These are phyloP conservation scores for Drosophila tanythrix DNA, from an alignment of 2,888 invertebrate species.

Conservation along the genomic window DNA sequence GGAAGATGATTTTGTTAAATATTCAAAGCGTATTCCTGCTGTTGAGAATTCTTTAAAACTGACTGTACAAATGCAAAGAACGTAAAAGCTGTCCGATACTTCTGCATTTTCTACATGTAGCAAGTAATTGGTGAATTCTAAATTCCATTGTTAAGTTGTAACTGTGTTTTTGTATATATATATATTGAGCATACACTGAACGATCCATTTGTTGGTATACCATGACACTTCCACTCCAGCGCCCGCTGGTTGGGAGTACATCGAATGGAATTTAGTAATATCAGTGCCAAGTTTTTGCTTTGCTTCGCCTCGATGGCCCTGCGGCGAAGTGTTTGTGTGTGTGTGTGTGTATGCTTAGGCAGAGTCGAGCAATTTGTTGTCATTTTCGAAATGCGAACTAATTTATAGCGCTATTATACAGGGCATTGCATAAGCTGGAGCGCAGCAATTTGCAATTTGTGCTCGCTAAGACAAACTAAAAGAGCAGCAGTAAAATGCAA, in stretches of 20 bases:
- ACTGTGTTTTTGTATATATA: neutral
- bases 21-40: neutral
- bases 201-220: constrained; percentile 32
- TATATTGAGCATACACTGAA: constrained; percentile 4
- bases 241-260: constrained; percentile 19
- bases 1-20: neutral
- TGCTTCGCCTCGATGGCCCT: constrained; percentile 33
- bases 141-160: neutral
- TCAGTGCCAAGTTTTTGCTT: constrained; percentile 37
- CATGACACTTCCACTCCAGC: constrained; percentile 55
- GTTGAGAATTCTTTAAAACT: neutral
- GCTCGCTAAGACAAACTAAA: constrained; percentile 33
- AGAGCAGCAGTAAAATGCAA: constrained; percentile 38
- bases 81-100: neutral
- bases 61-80: too few relatives aligned
- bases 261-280: constrained; percentile 42
- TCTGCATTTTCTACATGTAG: neutral
- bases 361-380: constrained; percentile 72
- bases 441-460: constrained; percentile 72
- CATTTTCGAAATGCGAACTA: constrained; percentile 78
- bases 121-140: neutral
- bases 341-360: constrained; percentile 34
- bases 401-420: constrained; percentile 78
- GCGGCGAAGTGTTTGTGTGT: constrained; percentile 17
- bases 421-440: constrained; percentile 76